Percentiles rank a stretch among this genome's conserved stretches.
phyloP scores from a whole-genome alignment of 35 echinoderm and acorn worm species.

The Strongylocentrotus purpuratus region DNA sequence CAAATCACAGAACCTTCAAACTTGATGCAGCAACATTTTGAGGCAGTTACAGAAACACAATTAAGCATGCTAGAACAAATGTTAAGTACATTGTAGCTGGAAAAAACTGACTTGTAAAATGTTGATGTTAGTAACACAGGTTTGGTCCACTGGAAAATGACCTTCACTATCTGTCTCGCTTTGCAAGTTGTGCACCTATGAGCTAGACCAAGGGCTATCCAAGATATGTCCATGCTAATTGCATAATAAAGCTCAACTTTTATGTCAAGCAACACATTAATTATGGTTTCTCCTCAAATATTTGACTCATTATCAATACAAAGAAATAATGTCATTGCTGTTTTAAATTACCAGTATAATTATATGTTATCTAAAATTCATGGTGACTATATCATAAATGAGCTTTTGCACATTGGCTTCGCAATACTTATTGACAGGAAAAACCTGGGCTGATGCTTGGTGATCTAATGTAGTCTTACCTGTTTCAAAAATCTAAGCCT shows the following conservation, averaged over 20 bases:
- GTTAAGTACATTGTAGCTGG: background rate
- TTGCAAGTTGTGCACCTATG: background rate
- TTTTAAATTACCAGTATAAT: no score
- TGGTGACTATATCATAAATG: background rate
- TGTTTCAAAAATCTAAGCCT: background rate
- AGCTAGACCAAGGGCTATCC: background rate
- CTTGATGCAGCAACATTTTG: background rate
- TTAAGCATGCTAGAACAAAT: background rate
- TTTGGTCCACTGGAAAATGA: conserved; percentile 16
- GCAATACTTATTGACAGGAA: background rate
- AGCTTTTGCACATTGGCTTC: background rate
- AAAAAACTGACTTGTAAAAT: background rate
- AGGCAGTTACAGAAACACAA: background rate
- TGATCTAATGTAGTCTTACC: background rate
- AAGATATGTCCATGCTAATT: background rate
- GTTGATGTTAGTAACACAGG: background rate
- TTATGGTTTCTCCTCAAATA: no score
- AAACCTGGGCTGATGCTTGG: background rate
- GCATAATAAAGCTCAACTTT: no score
- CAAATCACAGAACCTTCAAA: background rate
- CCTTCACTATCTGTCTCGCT: background rate
- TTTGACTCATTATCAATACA: no score
- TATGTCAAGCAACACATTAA: no score
- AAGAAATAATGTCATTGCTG: no score
- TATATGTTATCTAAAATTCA: no score